A percentile compares a stretch with the other conserved stretches of the same genome.
These are phyloP conservation scores for Tethya wilhelma DNA, from an alignment of 37 sponge, comb jelly and placozoan species.

Conservation along the genomic window DNA sequence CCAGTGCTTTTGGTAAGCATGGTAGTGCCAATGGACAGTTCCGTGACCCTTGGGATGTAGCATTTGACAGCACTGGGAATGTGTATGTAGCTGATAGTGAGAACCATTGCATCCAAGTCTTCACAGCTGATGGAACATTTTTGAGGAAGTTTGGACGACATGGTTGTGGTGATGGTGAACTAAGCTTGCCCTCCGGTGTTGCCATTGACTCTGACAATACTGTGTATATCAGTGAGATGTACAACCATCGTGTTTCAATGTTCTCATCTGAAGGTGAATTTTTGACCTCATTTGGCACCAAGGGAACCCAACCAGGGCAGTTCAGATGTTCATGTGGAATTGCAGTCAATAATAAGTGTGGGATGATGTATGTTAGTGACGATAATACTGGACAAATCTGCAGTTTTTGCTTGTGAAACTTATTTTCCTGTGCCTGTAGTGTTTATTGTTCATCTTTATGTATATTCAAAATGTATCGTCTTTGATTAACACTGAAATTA, in stretches of 20 bases:
- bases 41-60: slow-evolving; percentile 10
- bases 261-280: slow-evolving; percentile 48
- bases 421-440: too few species aligned
- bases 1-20: slow-evolving; percentile 6
- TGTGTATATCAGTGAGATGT: slow-evolving; percentile 31
- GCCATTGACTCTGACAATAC: background rate
- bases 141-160: slow-evolving; percentile 28
- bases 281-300: slow-evolving; percentile 32
- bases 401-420: too few species aligned
- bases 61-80: slow-evolving; percentile 9
- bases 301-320: slow-evolving; percentile 25
- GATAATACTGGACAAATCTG: too few species aligned
- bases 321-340: slow-evolving; percentile 49
- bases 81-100: slow-evolving; percentile 48
- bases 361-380: slow-evolving; percentile 52
- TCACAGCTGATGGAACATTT: slow-evolving; percentile 26
- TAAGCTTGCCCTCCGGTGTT: slow-evolving; percentile 13
- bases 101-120: slow-evolving; percentile 55
- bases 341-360: slow-evolving; percentile 35
- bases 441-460: too few species aligned
- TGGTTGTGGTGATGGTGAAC: slow-evolving; percentile 26
- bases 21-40: slow-evolving; percentile 3
- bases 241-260: slow-evolving; percentile 22
- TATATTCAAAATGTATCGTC: too few species aligned
- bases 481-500: too few species aligned